Conservation (phyloP, 2,888 invertebrate species). For the Agonum fuliginosum region DNA sequence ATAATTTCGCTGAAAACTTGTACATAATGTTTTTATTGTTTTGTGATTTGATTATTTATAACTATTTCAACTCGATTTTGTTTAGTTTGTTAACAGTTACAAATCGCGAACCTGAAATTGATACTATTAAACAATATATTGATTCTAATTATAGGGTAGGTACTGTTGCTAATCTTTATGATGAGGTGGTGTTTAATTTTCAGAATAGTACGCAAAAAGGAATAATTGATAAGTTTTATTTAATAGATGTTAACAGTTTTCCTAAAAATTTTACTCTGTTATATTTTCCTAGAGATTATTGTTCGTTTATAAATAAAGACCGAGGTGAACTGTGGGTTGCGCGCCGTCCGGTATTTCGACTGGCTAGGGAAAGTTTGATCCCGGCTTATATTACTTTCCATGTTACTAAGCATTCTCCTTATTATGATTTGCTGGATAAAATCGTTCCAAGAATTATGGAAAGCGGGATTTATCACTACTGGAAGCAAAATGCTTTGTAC, state of each 20-base stretch:
- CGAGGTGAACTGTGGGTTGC: background rate
- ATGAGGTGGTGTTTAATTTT: constrained; percentile 18
- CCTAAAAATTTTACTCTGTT: background rate
- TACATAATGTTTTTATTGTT: constrained; percentile 17
- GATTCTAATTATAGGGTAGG: background rate
- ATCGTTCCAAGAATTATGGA: constrained; percentile 40
- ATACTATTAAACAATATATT: constrained; percentile 35
- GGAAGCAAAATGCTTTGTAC: constrained; percentile 5
- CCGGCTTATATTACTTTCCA: constrained; percentile 43
- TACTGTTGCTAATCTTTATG: background rate
- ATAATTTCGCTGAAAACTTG: constrained; percentile 24
- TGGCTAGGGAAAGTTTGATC: constrained; percentile 1
- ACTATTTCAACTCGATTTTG: constrained; percentile 46
- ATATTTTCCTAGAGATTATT: background rate
- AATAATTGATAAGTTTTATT: constrained; percentile 21
- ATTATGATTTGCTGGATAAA: constrained; percentile 30
- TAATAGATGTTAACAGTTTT: background rate
- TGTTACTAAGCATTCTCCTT: constrained; percentile 41
- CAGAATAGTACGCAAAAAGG: background rate
- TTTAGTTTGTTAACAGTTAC: constrained; percentile 43
- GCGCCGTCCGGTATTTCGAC: background rate
- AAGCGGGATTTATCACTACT: constrained; percentile 22
- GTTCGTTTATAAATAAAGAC: constrained; percentile 10
- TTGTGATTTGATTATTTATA: constrained; percentile 40
- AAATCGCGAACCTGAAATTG: constrained; percentile 32